phyloP scores from a whole-genome alignment of 2,113 vertebrate genomes.

The Butorides virescens region DNA sequence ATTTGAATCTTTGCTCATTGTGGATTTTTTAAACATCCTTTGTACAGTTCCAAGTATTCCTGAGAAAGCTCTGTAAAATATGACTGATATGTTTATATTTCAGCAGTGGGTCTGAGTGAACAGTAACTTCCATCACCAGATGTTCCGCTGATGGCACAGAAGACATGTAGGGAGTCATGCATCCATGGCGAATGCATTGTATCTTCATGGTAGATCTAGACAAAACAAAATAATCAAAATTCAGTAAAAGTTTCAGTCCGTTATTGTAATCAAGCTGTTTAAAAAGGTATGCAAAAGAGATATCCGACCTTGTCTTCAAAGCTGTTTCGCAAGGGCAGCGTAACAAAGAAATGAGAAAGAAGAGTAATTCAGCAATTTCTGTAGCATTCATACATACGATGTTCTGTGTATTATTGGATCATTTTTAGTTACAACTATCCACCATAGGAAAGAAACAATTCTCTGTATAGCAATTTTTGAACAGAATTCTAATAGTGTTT shows the following conservation, averaged over 20 bases:
- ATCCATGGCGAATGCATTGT: conserved; percentile 85
- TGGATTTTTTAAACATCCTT: neutral
- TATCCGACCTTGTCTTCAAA: conserved; percentile 79
- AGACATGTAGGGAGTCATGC: conserved; percentile 92
- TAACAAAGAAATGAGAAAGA: conserved; percentile 70
- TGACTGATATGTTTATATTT: conserved; percentile 45
- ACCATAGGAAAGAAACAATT: neutral
- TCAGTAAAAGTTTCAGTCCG: neutral
- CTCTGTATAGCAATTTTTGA: neutral
- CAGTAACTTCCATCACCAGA: conserved; percentile 79
- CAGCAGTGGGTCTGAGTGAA: conserved; percentile 65
- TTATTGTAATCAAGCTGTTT: neutral
- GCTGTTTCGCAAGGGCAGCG: conserved; percentile 78
- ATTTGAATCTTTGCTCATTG: neutral
- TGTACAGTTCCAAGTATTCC: conserved; percentile 70
- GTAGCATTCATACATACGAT: neutral
- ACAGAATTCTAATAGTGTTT: neutral
- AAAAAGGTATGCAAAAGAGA: conserved; percentile 54
- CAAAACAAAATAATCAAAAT: neutral
- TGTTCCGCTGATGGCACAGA: conserved; percentile 94
- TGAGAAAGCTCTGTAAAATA: conserved; percentile 68
- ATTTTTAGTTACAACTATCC: neutral
- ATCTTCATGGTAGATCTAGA: conserved; percentile 90
- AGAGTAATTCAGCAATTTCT: conserved; percentile 53
- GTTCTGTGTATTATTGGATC: neutral